phyloP scores from a whole-genome alignment of 2,888 invertebrate genomes.

The Thereva unica region DNA sequence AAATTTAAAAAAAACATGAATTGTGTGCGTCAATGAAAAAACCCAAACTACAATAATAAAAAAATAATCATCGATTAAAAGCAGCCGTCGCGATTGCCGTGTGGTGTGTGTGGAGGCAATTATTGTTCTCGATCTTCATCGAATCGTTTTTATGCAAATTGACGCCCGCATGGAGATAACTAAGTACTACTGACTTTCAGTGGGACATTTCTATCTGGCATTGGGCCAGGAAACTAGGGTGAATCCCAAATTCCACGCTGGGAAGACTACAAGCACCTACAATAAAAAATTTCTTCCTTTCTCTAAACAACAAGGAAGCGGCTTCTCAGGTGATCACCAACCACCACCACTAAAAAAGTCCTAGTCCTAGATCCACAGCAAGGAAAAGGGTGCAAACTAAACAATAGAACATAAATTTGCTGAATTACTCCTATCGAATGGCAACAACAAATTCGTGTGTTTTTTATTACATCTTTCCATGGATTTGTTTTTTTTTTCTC shows the following conservation, averaged over 20 bases:
- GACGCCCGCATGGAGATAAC: slow-evolving; percentile 14
- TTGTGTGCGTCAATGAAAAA: too few species aligned
- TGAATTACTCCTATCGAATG: background rate
- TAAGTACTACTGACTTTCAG: slow-evolving; percentile 11
- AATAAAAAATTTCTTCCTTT: background rate
- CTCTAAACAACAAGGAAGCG: background rate
- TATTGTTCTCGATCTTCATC: slow-evolving; percentile 15
- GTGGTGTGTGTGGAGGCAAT: slow-evolving; percentile 1
- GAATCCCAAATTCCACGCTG: slow-evolving; percentile 14
- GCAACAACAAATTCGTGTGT: too few species aligned
- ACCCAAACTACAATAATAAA: background rate
- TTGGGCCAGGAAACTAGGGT: slow-evolving; percentile 21
- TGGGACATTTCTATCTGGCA: slow-evolving; percentile 15
- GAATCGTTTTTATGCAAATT: slow-evolving; percentile 25
- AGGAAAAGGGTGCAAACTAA: slow-evolving; percentile 13
- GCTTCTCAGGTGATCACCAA: slow-evolving; percentile 6
- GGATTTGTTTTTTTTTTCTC: too few species aligned
- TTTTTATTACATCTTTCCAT: too few species aligned
- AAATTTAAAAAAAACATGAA: too few species aligned
- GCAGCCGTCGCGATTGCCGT: slow-evolving; percentile 3
- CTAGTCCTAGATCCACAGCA: slow-evolving; percentile 10
- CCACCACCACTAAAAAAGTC: background rate
- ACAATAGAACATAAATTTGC: slow-evolving; percentile 25
- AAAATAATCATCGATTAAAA: slow-evolving; percentile 8
- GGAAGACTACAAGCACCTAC: slow-evolving; percentile 1